phyloP scores from a whole-genome alignment of 64 coral and sea anemone species.

The Pachyseris speciosa region DNA sequence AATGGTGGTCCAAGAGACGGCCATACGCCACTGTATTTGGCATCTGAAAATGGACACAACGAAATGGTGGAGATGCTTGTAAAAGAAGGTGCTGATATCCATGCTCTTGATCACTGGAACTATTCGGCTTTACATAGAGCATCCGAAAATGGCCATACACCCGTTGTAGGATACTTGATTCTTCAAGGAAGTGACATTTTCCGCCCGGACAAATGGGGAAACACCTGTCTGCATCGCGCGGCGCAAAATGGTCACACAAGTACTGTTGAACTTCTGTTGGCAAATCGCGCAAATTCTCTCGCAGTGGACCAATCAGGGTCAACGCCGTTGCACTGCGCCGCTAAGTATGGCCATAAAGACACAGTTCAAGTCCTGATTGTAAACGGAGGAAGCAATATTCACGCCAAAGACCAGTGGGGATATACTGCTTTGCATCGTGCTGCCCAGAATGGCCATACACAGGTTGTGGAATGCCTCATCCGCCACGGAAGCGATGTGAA shows the following conservation, averaged over 20 bases:
- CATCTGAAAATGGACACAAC: constrained; percentile 83
- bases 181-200: constrained; percentile 44
- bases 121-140: constrained; percentile 77
- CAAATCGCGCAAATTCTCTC: constrained; percentile 62
- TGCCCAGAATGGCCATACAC: constrained; percentile 82
- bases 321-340: constrained; percentile 70
- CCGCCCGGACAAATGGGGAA: constrained; percentile 73
- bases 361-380: constrained; percentile 63
- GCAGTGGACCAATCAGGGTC: constrained; percentile 51
- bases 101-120: constrained; percentile 77
- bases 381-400: constrained; percentile 32
- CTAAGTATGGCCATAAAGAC: constrained; percentile 58
- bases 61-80: constrained; percentile 55
- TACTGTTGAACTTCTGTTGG: constrained; percentile 42
- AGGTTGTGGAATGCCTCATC: constrained; percentile 39
- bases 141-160: constrained; percentile 72
- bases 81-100: constrained; percentile 32
- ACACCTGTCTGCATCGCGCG: constrained; percentile 63
- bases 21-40: constrained; percentile 71
- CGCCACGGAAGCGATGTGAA: constrained; percentile 51
- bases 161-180: constrained; percentile 54
- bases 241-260: constrained; percentile 76
- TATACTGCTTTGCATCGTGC: constrained; percentile 65
- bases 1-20: neutral
- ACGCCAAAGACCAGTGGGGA: constrained; percentile 73